These are phyloP conservation scores for Ceratina calcarata DNA, from an alignment of 1,140 invertebrate species.

Conservation along the genomic window DNA sequence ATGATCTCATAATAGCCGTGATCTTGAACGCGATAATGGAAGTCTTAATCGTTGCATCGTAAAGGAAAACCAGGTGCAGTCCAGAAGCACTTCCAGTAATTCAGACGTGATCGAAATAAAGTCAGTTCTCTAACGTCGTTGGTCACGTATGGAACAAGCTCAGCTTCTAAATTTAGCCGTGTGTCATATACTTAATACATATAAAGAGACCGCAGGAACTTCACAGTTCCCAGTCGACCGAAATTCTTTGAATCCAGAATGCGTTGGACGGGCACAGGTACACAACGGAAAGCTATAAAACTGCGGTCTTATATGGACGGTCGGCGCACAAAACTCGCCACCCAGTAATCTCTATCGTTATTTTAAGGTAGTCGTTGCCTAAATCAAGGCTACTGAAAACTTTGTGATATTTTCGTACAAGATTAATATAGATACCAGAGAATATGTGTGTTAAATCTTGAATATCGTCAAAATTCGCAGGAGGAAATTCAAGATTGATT, in stretches of 20 bases:
- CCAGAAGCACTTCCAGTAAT: not conserved
- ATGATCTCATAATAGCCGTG: not conserved
- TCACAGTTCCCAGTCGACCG: not conserved
- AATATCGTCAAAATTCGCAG: no score
- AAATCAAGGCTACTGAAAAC: no score
- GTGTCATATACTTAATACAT: not conserved
- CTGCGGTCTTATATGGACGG: not conserved
- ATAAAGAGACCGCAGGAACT: no score
- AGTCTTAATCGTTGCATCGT: not conserved
- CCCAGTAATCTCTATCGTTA: not conserved
- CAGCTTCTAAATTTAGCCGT: not conserved
- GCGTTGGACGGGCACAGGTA: not conserved
- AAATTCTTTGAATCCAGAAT: not conserved
- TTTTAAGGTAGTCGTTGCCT: not conserved
- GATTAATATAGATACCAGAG: no score
- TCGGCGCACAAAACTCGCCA: not conserved
- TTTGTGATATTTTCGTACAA: no score
- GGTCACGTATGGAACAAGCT: not conserved
- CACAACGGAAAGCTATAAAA: conserved; percentile 11
- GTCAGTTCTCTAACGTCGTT: no score
- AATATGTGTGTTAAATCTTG: no score
- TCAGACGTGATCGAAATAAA: not conserved
- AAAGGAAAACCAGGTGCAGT: not conserved
- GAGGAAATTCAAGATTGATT: no score
- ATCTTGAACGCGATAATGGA: not conserved